Conservation (phyloP, 2,113 vertebrate species). For the Saccopteryx bilineata region DNA sequence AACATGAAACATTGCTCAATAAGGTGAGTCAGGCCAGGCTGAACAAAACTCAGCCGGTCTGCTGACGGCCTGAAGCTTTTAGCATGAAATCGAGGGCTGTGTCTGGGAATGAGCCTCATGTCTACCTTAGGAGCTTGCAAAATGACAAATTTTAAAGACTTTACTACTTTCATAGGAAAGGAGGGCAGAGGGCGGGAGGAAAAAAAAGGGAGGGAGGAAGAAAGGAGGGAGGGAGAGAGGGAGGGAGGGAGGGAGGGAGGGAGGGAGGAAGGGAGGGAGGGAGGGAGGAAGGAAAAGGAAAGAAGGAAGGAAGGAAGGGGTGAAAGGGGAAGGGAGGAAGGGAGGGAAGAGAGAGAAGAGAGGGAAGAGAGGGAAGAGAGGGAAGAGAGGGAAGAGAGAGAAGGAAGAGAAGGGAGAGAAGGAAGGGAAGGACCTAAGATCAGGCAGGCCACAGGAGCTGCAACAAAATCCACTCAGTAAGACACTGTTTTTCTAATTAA, state of each 20-base stretch:
- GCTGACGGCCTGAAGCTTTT: neutral
- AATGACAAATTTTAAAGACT: neutral
- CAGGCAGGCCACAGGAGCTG: rapidly evolving
- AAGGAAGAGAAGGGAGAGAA: neutral
- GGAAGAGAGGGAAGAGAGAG: neutral
- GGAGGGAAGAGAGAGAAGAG: neutral
- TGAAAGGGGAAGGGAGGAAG: too few relatives aligned
- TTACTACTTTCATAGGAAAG: neutral
- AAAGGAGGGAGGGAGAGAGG: neutral
- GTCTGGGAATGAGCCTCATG: neutral
- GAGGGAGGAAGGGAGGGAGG: neutral
- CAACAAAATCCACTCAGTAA: neutral
- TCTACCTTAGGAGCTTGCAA: neutral
- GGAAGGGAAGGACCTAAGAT: neutral
- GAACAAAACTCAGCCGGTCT: neutral
- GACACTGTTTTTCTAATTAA: neutral
- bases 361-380: neutral
- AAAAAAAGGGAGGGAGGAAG: neutral
- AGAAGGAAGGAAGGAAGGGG: too few relatives aligned
- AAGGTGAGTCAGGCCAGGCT: neutral
- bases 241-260: neutral
- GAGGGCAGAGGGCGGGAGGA: neutral
- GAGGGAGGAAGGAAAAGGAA: neutral
- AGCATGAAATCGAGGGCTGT: neutral
- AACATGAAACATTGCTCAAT: neutral